Evolutionary conservation across 2,888 invertebrate genomes (phyloP), one percentile per base, ranked within the genome.

Genomic region (Drosophila melanocephala): DNA sequence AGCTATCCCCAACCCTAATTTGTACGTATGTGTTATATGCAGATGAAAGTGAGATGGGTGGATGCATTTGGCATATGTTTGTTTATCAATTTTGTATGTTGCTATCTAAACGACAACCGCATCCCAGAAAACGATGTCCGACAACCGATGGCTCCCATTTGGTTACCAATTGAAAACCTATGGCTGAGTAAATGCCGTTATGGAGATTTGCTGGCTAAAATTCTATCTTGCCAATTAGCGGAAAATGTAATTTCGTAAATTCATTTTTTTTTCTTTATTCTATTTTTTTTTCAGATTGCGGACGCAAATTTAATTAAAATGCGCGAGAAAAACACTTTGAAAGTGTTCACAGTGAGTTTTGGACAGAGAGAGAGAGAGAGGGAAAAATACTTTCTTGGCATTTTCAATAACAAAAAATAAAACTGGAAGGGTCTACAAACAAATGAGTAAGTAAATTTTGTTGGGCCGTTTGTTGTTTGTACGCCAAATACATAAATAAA

Each of bases 401-500:
- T 70, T 74, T 84, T 80, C 80, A 71, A 83, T 75, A 85, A 80
- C 82, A 80, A 82, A 71, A 63, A 72, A 44, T 55, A 56, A 39
- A 33, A 14, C 37, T 62, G n/a, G n/a, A 14, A 39, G 28, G 44
- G 61, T 47, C 28, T 3, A 12, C 44, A 44, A 57, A 32, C 53
- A 71, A 72, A 83, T 79, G 81, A 74, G 66, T 35, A 12, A 28
- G 32, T 51, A 19, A 50, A 59, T 39, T 44, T n/a, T 50, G 78
- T 75, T 53, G 61, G 32, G 26, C 56, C 63, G 63, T 80, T 72
- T 72, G 74, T 82, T 56, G 35, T 35, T 56, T 37, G 39, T 32
- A 72, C 66, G 73, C 67, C 77, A 87, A 87, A 73, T 79, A 83
- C 82, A 86, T 85, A 85, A 86, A 87, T 83, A 87, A 72, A 72